Evolutionary conservation across 2,888 invertebrate genomes (phyloP).

Genomic region (Eupelmus urozonus): DNA sequence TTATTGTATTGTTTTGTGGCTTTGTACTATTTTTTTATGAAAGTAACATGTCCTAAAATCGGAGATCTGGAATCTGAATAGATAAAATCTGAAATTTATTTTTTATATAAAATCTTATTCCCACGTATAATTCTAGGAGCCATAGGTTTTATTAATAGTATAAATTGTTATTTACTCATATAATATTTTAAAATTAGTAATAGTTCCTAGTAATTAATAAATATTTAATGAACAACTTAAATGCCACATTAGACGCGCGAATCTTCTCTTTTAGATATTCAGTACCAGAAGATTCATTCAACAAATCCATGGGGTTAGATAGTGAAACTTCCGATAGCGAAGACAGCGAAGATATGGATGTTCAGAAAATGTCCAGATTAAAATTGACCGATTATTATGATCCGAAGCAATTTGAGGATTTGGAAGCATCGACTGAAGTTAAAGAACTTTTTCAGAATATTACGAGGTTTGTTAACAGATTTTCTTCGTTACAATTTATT

Average conservation of each 20-base stretch:
- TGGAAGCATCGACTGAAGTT: constrained; percentile 90
- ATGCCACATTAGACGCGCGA: too few relatives aligned
- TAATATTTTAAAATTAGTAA: too few relatives aligned
- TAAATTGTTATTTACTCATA: too few relatives aligned
- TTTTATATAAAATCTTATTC: too few relatives aligned
- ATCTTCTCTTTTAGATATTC: constrained; percentile 63
- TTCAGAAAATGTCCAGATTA: constrained; percentile 65
- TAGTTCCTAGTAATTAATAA: too few relatives aligned
- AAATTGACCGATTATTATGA: constrained; percentile 81
- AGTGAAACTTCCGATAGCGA: constrained; percentile 74
- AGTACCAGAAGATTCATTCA: constrained; percentile 61
- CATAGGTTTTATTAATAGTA: too few relatives aligned
- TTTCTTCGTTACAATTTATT: background rate
- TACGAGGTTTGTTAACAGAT: constrained; percentile 82
- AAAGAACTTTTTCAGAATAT: constrained; percentile 96
- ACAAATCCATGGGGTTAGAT: constrained; percentile 65
- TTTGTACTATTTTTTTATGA: too few relatives aligned
- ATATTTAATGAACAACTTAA: background rate
- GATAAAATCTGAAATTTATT: too few relatives aligned
- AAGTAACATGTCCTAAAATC: too few relatives aligned
- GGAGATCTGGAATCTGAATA: too few relatives aligned
- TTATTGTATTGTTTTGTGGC: too few relatives aligned
- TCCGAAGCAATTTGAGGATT: constrained; percentile 89
- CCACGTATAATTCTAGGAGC: too few relatives aligned
- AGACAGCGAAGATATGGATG: constrained; percentile 73